A percentile compares a stretch with the other conserved stretches of the same genome.
These are phyloP conservation scores for Hormiphora californensis DNA, from an alignment of 37 sponge, comb jelly and placozoan genomes.

Conservation along the genomic window DNA sequence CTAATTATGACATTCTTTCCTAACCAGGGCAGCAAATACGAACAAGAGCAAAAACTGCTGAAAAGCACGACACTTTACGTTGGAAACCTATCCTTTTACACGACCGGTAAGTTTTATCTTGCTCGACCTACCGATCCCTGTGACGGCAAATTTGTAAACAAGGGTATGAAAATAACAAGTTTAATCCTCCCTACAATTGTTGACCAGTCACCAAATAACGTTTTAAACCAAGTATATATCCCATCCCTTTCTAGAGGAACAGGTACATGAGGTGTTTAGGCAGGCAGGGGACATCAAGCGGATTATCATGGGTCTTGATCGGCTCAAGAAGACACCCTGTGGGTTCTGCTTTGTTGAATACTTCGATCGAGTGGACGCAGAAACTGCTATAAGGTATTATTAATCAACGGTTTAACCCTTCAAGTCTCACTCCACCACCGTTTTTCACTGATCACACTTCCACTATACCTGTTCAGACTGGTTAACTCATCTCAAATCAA, in stretches of 20 bases:
- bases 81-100: slow-evolving; percentile 97
- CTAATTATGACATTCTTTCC: neutral
- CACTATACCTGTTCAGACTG: too few relatives aligned
- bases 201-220: too few relatives aligned
- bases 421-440: too few relatives aligned
- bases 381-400: slow-evolving; percentile 61
- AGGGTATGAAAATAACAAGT: too few relatives aligned
- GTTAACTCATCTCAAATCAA: too few relatives aligned
- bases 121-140: too few relatives aligned
- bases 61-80: slow-evolving; percentile 76
- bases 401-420: too few relatives aligned
- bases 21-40: slow-evolving; percentile 66
- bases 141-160: too few relatives aligned
- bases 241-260: slow-evolving; percentile 80
- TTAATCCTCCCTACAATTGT: too few relatives aligned
- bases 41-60: slow-evolving; percentile 65
- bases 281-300: slow-evolving; percentile 95
- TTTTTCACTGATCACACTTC: too few relatives aligned
- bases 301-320: slow-evolving; percentile 96
- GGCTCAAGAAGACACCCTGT: slow-evolving; percentile 89
- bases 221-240: too few relatives aligned
- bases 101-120: slow-evolving; percentile 60
- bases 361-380: slow-evolving; percentile 72
- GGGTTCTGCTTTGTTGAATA: slow-evolving; percentile 99
- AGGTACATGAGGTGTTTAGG: slow-evolving; percentile 91